Evolutionary conservation across 2,888 invertebrate species (phyloP), one percentile per base, ranked within the genome.

Genomic region (Drosophila robusta): DNA sequence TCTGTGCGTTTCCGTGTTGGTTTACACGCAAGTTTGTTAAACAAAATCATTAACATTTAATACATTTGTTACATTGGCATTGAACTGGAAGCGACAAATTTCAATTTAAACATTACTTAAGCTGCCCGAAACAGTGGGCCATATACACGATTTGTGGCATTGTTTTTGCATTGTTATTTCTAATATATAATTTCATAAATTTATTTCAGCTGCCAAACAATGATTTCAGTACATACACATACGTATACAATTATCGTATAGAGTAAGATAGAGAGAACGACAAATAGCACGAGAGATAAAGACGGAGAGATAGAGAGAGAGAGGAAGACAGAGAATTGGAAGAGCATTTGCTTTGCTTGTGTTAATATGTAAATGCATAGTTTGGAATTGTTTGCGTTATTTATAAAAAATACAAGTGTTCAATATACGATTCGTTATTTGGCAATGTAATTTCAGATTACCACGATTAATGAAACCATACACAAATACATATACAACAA

Each of bases 41-140:
- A 66, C 38, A 73, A 77, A 62, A 39, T 46, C 12, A 44, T 78
- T 78, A 78, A 78, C 74, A 67, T 52, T 75, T 56, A 57, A 73
- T 77, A 74, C 60, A 61, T 72, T 72, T 68, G 51, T 68, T 75
- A 67, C 55, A 54, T 73, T 75, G 74, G 74, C 74, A 67, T 78
- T 47, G 39, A 73, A 67, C 44, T 73, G 68, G 74, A 75, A 78
- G 74, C 74, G 68, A 78, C 47, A 67, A 73, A 55, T 62, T 63
- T 47, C 36, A 47, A 54, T 49, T 45, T 16, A 50, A 51, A 47
- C 38, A n/a, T 45, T 61, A 61, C 49, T 54, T 50, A 55, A 56
- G 45, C 57, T 42, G 77, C 56, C 72, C 55, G 4, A 18, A 42
- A 44, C 46, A 70, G 18, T 56, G 57, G 57, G 71, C 57, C 39